Evolutionary conservation across 2,113 vertebrate genomes (phyloP), one percentile per base, ranked within the genome.

Genomic region (Rhinolophus ferrumequinum): DNA sequence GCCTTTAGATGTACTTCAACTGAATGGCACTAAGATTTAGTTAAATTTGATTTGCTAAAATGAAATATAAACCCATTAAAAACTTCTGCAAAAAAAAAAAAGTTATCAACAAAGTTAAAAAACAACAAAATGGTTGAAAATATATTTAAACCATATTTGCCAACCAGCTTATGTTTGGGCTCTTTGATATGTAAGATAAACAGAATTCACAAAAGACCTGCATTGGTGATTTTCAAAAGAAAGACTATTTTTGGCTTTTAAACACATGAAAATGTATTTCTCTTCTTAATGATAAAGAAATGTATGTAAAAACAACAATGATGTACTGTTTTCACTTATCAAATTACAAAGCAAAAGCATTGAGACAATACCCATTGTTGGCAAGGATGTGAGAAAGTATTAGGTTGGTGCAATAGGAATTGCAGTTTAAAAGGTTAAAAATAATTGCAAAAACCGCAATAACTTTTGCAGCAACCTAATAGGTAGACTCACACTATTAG

Each of bases 331-430:
- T 84, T 85, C 15, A 93, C 54, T 35, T 81, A 6, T 75, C n/a
- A 86, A 66, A 67, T 72, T 85, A 79, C 41, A 93, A 96, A 93
- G 90, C 19, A 58, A 81, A 93, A 58, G 28, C 35, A 8, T 44
- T 88, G 67, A 80, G 9, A 60, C n/a, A 88, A 0, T 82, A 94
- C 2, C 41, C 44, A 52, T 56, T 89, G 28, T 87, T 88, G 69
- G 54, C 62, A 88, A 64, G 35, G 35, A 64, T 52, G 1, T 84
- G 33, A 88, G 56, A 33, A 84, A 64, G 28, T 44, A 44, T 44
- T 5, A 44, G 41, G 41, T 44, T 44, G 41, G 41, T 44, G 41
- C 41, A 44, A 44, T 6, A 44, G 6, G 5, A 44, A 44, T 44
- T 44, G 41, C 41, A 6, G 41, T 44, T 44, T 44, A 44, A 44